These are phyloP conservation scores for Standfussiana lucernea DNA, from an alignment of 2,888 invertebrate species.

Conservation along the genomic window DNA sequence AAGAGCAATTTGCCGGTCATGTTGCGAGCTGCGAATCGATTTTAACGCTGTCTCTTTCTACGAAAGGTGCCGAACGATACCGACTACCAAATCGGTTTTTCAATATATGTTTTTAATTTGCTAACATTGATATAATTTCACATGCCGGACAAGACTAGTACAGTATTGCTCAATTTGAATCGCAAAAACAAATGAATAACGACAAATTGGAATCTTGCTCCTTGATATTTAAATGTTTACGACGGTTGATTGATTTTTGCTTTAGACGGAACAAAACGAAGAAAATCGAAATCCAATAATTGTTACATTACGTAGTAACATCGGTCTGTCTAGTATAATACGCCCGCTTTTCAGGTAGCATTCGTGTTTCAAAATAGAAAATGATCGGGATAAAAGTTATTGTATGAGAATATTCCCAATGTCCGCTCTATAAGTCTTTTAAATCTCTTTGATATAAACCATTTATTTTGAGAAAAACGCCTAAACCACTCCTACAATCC, in stretches of 20 bases:
- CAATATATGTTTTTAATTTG: not conserved
- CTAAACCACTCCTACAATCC: too few relatives aligned
- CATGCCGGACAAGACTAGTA: not conserved
- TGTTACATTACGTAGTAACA: too few relatives aligned
- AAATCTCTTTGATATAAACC: not conserved
- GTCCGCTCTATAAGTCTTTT: too few relatives aligned
- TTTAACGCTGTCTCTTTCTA: slow-evolving; percentile 32
- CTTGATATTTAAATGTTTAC: too few relatives aligned
- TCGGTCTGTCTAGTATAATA: too few relatives aligned
- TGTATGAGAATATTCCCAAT: too few relatives aligned
- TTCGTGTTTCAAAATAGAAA: too few relatives aligned
- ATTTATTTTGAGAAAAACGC: not conserved
- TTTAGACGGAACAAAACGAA: too few relatives aligned
- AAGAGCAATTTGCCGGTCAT: slow-evolving; percentile 11
- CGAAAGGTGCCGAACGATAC: slow-evolving; percentile 7
- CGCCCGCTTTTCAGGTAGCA: too few relatives aligned
- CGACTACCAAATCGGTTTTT: not conserved
- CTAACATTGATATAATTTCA: not conserved
- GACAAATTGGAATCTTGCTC: slow-evolving; percentile 9
- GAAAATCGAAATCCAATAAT: too few relatives aligned
- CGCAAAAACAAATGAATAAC: not conserved
- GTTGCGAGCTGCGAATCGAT: slow-evolving; percentile 34
- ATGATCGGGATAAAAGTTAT: too few relatives aligned
- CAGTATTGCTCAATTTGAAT: not conserved
- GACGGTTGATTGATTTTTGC: too few relatives aligned